Conservation (phyloP, 2,888 invertebrate genomes). For the Sturmia bella region DNA sequence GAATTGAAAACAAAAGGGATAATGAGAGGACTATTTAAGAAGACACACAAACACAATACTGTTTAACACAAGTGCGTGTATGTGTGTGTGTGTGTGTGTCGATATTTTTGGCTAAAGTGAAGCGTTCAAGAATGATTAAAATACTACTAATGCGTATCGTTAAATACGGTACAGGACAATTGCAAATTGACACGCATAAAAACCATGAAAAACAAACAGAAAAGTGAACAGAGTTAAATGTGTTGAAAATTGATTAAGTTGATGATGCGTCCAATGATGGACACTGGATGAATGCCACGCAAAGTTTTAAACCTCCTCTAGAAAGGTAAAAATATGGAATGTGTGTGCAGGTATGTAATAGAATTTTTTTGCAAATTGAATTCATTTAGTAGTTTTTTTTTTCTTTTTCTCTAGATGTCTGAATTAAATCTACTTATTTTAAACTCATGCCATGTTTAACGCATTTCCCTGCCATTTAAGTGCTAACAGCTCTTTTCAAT, state of each 20-base stretch:
- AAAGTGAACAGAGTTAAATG: slow-evolving; percentile 59
- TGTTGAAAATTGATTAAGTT: slow-evolving; percentile 72
- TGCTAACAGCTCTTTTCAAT: slow-evolving; percentile 2
- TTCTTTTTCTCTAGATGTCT: too few species aligned
- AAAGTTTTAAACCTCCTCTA: neutral
- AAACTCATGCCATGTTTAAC: too few species aligned
- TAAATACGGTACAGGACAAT: slow-evolving; percentile 71
- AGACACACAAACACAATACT: too few species aligned
- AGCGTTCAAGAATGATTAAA: slow-evolving; percentile 67
- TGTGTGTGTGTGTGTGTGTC: neutral
- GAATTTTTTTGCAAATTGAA: too few species aligned
- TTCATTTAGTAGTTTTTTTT: too few species aligned
- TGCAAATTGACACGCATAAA: slow-evolving; percentile 73
- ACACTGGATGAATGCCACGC: slow-evolving; percentile 52
- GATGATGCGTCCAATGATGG: slow-evolving; percentile 57
- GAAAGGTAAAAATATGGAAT: slow-evolving; percentile 17
- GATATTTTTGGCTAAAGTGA: slow-evolving; percentile 27
- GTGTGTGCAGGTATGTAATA: too few species aligned
- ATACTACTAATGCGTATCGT: slow-evolving; percentile 14
- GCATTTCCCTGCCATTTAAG: neutral
- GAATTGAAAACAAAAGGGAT: slow-evolving; percentile 56
- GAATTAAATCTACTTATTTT: too few species aligned
- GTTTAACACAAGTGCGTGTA: neutral
- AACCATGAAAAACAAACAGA: slow-evolving; percentile 59
- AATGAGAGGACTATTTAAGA: slow-evolving; percentile 54